Evolutionary conservation across 1,140 invertebrate species (phyloP).

Genomic region (Helicoverpa zea): DNA sequence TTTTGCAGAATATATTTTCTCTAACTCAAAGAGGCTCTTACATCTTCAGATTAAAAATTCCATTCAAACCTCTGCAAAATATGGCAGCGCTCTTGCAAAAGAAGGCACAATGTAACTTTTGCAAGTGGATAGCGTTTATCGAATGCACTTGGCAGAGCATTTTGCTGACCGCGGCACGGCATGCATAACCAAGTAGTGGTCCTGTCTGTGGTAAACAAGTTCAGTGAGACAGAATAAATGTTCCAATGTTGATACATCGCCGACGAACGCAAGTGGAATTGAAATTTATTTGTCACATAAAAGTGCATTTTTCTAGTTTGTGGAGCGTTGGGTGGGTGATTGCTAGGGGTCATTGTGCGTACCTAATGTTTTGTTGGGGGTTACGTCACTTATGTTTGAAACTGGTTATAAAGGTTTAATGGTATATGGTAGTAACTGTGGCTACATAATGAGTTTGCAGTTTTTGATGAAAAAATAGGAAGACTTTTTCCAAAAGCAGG

Average conservation of each 20-base stretch:
- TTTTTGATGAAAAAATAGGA: no score
- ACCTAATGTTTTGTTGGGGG: not conserved
- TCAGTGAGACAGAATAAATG: slow-evolving; percentile 67
- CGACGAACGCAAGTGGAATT: slow-evolving; percentile 54
- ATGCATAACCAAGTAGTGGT: slow-evolving; percentile 66
- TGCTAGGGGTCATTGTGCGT: not conserved
- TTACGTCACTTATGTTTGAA: no score
- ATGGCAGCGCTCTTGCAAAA: slow-evolving; percentile 25
- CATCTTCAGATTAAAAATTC: slow-evolving; percentile 21
- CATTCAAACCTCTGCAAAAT: slow-evolving; percentile 33
- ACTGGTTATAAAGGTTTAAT: no score
- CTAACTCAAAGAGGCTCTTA: not conserved
- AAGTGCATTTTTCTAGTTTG: slow-evolving; percentile 36
- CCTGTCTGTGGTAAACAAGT: slow-evolving; percentile 61
- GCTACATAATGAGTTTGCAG: no score
- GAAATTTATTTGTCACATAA: slow-evolving; percentile 48
- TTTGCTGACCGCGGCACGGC: slow-evolving; percentile 64
- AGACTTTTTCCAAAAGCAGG: no score
- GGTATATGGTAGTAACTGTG: no score
- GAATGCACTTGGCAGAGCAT: slow-evolving; percentile 64
- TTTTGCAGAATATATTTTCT: not conserved
- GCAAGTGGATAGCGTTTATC: slow-evolving; percentile 61
- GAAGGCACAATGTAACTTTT: slow-evolving; percentile 54
- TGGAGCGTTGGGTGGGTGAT: not conserved
- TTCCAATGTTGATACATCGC: slow-evolving; percentile 60